Percentiles rank a stretch among this genome's conserved stretches.
These are phyloP conservation scores for Drosophila novamexicana DNA, from an alignment of 1,140 invertebrate species.

Conservation along the genomic window DNA sequence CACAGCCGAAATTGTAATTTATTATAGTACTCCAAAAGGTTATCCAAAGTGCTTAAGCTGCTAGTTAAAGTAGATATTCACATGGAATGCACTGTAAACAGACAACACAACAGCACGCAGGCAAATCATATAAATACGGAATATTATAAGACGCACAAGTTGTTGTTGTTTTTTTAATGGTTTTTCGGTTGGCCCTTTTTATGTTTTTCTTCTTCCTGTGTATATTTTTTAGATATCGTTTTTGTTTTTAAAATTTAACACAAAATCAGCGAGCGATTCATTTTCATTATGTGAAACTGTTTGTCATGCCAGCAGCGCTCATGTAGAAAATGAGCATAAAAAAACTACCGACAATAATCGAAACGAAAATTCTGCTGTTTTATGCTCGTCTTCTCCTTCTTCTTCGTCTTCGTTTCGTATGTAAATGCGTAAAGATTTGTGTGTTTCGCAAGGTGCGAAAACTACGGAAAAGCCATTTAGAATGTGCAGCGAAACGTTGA, in stretches of 20 bases:
- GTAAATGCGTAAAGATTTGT: conserved; percentile 77
- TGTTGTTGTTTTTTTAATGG: conserved; percentile 26
- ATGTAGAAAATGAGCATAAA: conserved; percentile 66
- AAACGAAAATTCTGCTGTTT: conserved; percentile 28
- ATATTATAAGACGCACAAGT: conserved; percentile 64
- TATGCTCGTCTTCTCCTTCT: neutral
- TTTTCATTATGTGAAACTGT: conserved; percentile 67
- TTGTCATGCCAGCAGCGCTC: conserved; percentile 59
- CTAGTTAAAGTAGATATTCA: conserved; percentile 63
- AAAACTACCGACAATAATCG: conserved; percentile 48
- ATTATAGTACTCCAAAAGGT: conserved; percentile 57
- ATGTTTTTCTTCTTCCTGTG: conserved; percentile 18
- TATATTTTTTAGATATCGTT: conserved; percentile 10
- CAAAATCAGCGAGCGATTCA: conserved; percentile 61
- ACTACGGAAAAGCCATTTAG: conserved; percentile 78
- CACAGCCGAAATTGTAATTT: conserved; percentile 39
- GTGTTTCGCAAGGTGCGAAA: conserved; percentile 81
- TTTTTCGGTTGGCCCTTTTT: conserved; percentile 10
- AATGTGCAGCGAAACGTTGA: conserved; percentile 82
- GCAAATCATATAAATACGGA: conserved; percentile 50
- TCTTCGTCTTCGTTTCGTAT: conserved; percentile 36
- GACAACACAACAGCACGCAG: conserved; percentile 72
- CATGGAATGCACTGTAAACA: conserved; percentile 77
- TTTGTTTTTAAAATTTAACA: conserved; percentile 47
- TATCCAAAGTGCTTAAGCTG: conserved; percentile 74